Evolutionary conservation across 2,888 invertebrate genomes (phyloP), one percentile per base, ranked within the genome.

Genomic region (Xylota segnis): DNA sequence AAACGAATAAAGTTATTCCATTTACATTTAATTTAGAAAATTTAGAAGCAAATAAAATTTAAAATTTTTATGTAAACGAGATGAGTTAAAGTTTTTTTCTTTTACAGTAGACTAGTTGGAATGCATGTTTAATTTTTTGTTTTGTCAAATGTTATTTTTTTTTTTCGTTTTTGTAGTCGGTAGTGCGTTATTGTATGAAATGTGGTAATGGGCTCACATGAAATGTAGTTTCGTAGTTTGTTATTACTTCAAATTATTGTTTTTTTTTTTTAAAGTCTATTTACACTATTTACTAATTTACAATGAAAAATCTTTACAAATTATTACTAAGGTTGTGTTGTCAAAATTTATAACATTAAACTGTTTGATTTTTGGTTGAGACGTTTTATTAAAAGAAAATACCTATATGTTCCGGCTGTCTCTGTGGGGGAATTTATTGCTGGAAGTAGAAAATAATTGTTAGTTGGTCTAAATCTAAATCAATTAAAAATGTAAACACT

Each of bases 161-260:
- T 32, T 58, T 58, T 32, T 34, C 32, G 50, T n/a, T 47, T 14
- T 34, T 72, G 50, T 1, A 56, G 32, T 76, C 52, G 45, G 82
- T 82, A 77, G 77, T 83, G 74, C 77, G 83, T 83, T 34, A 23
- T 16, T 68, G 54, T 75, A 75, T 70, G 77, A 63, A 83, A 32
- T 71, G 74, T 79, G 88, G 88, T 84, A 87, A 88, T 83, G 88
- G 89, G 88, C 88, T 87, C 87, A 88, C 88, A 87, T 10, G 37
- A 37, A 29, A 10, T 14, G 29, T 74, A 40, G 56, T 18, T 45
- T 56, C 32, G 12, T 34, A 34, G 27, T 70, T 61, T 72, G 52
- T 52, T 47, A 34, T 58, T 47, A 29, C 50, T 56, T 71, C 23
- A 32, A 47, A 14, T 32, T 29, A 14, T 27, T 32, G 40, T 56